Evolutionary conservation across 2,113 vertebrate species (phyloP).

Genomic region (Megaceryle maxima): DNA sequence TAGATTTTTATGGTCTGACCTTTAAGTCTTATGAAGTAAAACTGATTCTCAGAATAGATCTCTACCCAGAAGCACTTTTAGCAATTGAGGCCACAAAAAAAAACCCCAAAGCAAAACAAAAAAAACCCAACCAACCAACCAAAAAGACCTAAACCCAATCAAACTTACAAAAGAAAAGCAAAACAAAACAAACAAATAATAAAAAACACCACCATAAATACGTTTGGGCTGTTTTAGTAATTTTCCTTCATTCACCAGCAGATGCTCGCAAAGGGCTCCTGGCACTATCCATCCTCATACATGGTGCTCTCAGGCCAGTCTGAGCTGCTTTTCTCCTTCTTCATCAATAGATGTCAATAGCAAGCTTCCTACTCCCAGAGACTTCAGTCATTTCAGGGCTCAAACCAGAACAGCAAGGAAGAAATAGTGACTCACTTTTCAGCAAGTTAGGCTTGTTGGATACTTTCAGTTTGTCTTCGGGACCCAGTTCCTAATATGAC

Average conservation of each 20-base stretch:
- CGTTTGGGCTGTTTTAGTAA: not conserved
- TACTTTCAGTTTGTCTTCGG: constrained; percentile 16
- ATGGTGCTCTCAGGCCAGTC: not conserved
- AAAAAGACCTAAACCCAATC: too few species aligned
- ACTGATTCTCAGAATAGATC: not conserved
- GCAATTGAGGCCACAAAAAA: not conserved
- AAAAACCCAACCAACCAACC: too few species aligned
- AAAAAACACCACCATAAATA: not conserved
- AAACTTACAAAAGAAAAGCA: too few species aligned
- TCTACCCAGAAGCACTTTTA: not conserved
- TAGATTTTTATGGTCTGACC: not conserved
- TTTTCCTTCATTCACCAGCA: not conserved
- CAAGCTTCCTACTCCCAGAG: constrained; percentile 45
- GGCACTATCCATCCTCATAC: not conserved
- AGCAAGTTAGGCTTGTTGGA: not conserved
- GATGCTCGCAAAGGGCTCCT: not conserved
- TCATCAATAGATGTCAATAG: constrained; percentile 68
- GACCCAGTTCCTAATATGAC: not conserved
- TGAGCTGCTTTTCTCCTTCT: constrained; percentile 59
- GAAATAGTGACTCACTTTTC: not conserved
- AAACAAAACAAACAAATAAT: not conserved
- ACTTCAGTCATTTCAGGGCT: constrained; percentile 42
- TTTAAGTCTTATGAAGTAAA: not conserved
- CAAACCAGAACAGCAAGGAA: not conserved
- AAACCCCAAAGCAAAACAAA: too few species aligned